These are phyloP conservation scores for Ormyrus pomaceus DNA, from an alignment of 2,888 invertebrate species.

Conservation along the genomic window DNA sequence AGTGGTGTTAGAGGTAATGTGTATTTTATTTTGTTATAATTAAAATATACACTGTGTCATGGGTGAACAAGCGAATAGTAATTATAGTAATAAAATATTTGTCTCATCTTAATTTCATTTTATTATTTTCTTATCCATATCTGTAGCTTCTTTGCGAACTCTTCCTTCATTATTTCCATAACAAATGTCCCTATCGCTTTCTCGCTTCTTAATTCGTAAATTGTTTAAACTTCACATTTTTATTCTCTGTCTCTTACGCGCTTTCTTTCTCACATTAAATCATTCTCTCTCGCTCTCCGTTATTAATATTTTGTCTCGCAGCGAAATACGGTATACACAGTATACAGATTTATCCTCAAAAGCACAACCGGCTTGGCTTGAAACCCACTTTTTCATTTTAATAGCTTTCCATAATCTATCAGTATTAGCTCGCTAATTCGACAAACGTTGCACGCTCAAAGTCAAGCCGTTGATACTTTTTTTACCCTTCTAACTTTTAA, in stretches of 20 bases:
- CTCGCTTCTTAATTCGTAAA: constrained; percentile 50
- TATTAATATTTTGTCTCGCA: constrained; percentile 63
- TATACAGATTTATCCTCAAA: constrained; percentile 73
- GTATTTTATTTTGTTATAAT: constrained; percentile 73
- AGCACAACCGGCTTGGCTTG: constrained; percentile 69
- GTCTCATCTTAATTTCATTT: constrained; percentile 65
- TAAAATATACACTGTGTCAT: constrained; percentile 76
- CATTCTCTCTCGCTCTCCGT: constrained; percentile 50
- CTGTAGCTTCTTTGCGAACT: constrained; percentile 62
- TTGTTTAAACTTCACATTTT: constrained; percentile 51
- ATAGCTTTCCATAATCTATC: not conserved
- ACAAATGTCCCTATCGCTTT: constrained; percentile 49
- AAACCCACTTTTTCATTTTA: constrained; percentile 54
- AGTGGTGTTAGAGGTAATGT: constrained; percentile 64
- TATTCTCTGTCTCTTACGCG: constrained; percentile 40
- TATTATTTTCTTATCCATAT: constrained; percentile 64
- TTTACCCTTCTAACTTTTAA: constrained; percentile 47
- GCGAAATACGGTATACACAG: constrained; percentile 73
- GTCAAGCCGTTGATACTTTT: constrained; percentile 67
- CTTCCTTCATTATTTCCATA: constrained; percentile 26
- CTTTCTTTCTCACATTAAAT: constrained; percentile 42
- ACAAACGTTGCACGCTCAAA: constrained; percentile 56
- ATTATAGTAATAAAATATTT: constrained; percentile 75
- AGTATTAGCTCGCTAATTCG: not conserved
- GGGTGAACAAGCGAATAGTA: constrained; percentile 75